These are phyloP conservation scores for Polypterus senegalus DNA, from an alignment of 2,113 vertebrate species.

Conservation along the genomic window DNA sequence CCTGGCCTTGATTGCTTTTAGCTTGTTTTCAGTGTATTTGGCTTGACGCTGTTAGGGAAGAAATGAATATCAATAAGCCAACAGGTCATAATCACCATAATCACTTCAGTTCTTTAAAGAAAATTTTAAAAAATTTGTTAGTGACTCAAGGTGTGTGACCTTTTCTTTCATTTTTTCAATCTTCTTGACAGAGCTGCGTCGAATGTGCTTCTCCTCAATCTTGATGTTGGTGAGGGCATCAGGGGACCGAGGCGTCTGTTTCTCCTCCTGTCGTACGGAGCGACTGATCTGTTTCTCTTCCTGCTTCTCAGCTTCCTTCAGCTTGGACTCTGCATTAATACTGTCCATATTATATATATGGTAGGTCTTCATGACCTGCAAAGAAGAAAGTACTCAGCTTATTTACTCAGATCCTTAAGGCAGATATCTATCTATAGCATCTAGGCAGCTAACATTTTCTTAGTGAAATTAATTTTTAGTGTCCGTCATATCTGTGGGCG, in stretches of 20 bases:
- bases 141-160: constrained; percentile 39
- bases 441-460: too few relatives aligned
- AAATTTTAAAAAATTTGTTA: not conserved
- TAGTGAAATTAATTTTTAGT: too few relatives aligned
- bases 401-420: too few relatives aligned
- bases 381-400: not conserved
- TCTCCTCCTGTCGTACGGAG: constrained; percentile 78
- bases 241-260: constrained; percentile 81
- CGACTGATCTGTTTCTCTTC: constrained; percentile 97
- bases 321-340: constrained; percentile 92
- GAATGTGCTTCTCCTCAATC: constrained; percentile 81
- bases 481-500: too few relatives aligned
- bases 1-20: constrained; percentile 93
- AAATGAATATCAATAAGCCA: not conserved
- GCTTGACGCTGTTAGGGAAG: constrained; percentile 73
- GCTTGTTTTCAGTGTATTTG: constrained; percentile 93
- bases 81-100: not conserved
- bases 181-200: constrained; percentile 90
- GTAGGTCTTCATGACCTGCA: constrained; percentile 97
- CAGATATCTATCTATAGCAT: too few relatives aligned
- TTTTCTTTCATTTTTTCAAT: constrained; percentile 99
- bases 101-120: not conserved
- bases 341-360: constrained; percentile 97
- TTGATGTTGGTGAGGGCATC: constrained; percentile 75
- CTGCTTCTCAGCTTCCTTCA: constrained; percentile 96